Base-by-base conservation (phyloP, 1,140 invertebrate species). In the Hydropsyche tenuis region DNA sequence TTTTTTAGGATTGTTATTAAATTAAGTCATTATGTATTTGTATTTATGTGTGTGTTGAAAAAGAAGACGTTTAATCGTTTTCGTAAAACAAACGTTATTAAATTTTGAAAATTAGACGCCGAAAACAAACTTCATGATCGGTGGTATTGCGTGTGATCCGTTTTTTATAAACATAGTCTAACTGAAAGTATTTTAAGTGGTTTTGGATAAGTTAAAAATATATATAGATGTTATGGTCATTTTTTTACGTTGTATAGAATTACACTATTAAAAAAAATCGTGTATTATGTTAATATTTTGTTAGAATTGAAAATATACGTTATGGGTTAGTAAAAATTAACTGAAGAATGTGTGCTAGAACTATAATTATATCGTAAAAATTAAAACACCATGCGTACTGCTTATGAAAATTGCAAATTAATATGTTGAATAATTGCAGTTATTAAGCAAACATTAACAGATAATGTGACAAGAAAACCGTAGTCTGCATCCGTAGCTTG, bases 1-100 rank as follows among this genome's bases (percentile, higher is more conserved):
- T n/a, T n/a, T n/a, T n/a, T n/a, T n/a, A n/a, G n/a, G 16, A 11
- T 23, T 18, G 53, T 37, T 18, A 53, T 69, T 53, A 18, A 69
- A 69, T 69, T 69, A 66, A 66, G 64, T 18, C 37, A 66, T 66
- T 66, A 66, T n/a, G n/a, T n/a, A n/a, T n/a, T n/a, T n/a, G n/a
- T n/a, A n/a, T n/a, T n/a, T n/a, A n/a, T 7, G 6, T n/a, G 12
- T n/a, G 12, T 2, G 64, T 2, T 66, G 20, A n/a, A 63, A 62
- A 37, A 5, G 27, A 14, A 6, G 27, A 12, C 60, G 60, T 63
- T 63, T 63, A 63, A 63, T 63, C 60, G 60, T 9, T 12, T 30
- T 3, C 16, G 30, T 63, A 66, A 37, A 66, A 64, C 62, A 64
- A 64, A 43, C 37, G 37, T 64, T 22, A 16, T 64, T 43, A 64